These are phyloP conservation scores for Syngnathus rostellatus DNA, from an alignment of 2,797 vertebrate genomes.

Conservation along the genomic window DNA sequence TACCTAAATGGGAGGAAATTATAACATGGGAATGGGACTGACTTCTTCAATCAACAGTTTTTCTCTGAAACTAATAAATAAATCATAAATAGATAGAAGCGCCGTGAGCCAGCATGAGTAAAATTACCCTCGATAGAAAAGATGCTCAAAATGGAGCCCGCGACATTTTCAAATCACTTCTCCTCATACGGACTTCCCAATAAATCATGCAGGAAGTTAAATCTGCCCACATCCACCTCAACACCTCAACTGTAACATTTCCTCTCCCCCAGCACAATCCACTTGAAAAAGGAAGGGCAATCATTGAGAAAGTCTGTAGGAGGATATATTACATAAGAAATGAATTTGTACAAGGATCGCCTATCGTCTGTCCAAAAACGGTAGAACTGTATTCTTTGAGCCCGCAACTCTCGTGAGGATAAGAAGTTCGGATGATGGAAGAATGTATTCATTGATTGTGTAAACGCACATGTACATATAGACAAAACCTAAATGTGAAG, in stretches of 20 bases:
- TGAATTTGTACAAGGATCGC: constrained; percentile 11
- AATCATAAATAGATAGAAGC: not conserved
- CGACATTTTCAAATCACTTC: constrained; percentile 8
- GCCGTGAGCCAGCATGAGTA: not conserved
- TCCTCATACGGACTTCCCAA: constrained; percentile 3
- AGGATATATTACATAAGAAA: constrained; percentile 54
- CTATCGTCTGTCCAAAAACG: constrained; percentile 9
- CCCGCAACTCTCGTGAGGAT: no score
- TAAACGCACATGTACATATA: not conserved
- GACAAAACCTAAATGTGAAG: not conserved
- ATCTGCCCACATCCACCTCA: constrained; percentile 26
- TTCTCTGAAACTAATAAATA: not conserved
- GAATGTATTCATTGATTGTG: constrained; percentile 20
- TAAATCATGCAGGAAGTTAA: constrained; percentile 20
- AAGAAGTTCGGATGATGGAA: no score
- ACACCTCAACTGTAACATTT: constrained; percentile 23
- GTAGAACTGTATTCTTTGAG: not conserved
- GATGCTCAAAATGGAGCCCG: constrained; percentile 32
- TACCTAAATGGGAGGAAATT: not conserved
- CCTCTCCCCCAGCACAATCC: constrained; percentile 18
- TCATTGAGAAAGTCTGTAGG: constrained; percentile 41
- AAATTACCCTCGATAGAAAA: constrained; percentile 23
- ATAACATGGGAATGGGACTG: not conserved
- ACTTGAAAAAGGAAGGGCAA: constrained; percentile 28
- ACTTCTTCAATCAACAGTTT: not conserved